These are phyloP conservation scores for Mastomys natalensis DNA, from an alignment of 2,113 vertebrate species.

Conservation along the genomic window DNA sequence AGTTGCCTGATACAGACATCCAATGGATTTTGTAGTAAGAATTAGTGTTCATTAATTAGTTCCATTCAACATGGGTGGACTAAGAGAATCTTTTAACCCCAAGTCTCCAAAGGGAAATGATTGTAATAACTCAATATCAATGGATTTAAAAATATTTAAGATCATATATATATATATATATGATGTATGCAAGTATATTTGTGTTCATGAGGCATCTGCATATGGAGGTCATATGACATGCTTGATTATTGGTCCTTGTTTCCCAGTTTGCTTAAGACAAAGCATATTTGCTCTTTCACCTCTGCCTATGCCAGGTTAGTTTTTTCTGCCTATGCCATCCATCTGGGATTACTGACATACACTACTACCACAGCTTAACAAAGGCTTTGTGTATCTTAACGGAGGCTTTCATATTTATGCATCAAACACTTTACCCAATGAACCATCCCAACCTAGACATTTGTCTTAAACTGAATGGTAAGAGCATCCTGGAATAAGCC, in stretches of 20 bases:
- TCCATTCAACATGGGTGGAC: neutral
- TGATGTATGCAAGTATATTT: neutral
- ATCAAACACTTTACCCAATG: neutral
- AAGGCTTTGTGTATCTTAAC: neutral
- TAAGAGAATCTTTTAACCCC: conserved; percentile 39
- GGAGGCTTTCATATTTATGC: neutral
- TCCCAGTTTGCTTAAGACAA: neutral
- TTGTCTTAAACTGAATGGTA: neutral
- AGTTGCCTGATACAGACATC: neutral
- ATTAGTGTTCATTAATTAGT: neutral
- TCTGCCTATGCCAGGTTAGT: neutral
- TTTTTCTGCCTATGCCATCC: neutral
- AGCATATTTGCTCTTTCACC: neutral
- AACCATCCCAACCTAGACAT: neutral
- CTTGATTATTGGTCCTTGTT: neutral
- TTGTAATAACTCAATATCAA: neutral
- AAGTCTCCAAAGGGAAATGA: neutral
- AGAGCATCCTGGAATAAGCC: neutral
- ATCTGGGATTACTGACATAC: too few species aligned
- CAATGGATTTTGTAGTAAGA: conserved; percentile 14
- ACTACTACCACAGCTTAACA: neutral
- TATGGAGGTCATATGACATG: neutral
- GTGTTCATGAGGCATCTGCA: neutral
- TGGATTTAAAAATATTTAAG: neutral
- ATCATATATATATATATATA: neutral